A percentile compares a stretch with the other conserved stretches of the same genome.
Conservation (phyloP, 2,113 vertebrate genomes). For the Pycnonotus jocosus region DNA sequence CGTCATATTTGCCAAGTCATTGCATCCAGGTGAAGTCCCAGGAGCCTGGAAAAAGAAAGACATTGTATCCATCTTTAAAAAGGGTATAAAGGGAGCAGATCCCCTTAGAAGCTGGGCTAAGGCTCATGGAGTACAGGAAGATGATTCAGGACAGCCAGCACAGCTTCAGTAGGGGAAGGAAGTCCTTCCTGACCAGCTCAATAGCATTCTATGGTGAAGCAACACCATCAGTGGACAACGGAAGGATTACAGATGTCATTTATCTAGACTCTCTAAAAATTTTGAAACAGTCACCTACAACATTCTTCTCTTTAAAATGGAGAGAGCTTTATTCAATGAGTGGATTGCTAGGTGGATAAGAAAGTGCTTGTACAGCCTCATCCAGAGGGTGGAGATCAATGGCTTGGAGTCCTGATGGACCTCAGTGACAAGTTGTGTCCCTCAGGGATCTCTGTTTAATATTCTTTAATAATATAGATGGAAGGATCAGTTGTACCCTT, state of each 20-base stretch:
- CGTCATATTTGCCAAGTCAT: not conserved
- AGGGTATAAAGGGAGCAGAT: not conserved
- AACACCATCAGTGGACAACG: not conserved
- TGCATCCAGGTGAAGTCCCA: not conserved
- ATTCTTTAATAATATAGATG: not conserved
- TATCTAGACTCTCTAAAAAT: not conserved
- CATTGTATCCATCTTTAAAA: not conserved
- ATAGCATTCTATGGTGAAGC: not conserved
- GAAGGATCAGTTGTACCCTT: not conserved
- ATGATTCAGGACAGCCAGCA: accelerated
- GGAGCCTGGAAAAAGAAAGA: not conserved
- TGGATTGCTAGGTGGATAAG: not conserved
- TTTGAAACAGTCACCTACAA: not conserved
- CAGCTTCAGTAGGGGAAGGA: not conserved
- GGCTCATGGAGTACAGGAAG: not conserved
- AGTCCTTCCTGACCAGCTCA: not conserved
- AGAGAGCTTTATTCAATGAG: too few species aligned
- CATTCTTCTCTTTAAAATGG: not conserved
- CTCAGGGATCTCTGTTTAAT: not conserved
- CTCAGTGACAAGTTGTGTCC: not conserved
- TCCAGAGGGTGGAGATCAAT: not conserved
- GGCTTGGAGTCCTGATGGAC: not conserved
- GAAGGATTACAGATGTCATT: not conserved
- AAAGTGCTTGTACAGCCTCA: not conserved
- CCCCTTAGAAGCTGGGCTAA: not conserved